A percentile compares a stretch with the other conserved stretches of the same genome.
These are phyloP conservation scores for Pomatostomus ruficeps DNA, from an alignment of 2,113 vertebrate species.

Conservation along the genomic window DNA sequence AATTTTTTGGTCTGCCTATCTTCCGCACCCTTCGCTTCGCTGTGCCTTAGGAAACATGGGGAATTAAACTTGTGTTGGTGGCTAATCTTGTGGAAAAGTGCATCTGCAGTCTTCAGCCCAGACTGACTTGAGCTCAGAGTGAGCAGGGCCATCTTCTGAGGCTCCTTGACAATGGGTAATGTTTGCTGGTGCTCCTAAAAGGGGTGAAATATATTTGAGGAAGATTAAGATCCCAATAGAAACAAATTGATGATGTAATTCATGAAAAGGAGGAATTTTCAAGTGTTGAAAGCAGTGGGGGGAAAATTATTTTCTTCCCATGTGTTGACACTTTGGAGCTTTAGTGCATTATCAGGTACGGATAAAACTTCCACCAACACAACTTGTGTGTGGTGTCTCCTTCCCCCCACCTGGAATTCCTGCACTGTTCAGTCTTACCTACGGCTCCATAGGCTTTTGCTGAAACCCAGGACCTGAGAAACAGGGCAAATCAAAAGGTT, in stretches of 20 bases:
- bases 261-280: neutral
- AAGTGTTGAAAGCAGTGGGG: neutral
- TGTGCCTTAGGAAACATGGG: neutral
- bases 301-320: neutral
- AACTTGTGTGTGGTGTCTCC: fast-evolving
- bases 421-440: neutral
- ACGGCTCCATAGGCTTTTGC: neutral
- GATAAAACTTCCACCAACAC: neutral
- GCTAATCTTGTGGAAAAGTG: neutral
- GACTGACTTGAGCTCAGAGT: neutral
- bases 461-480: neutral
- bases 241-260: neutral
- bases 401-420: neutral
- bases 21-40: neutral
- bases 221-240: neutral
- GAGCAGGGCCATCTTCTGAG: neutral
- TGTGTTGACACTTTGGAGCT: neutral
- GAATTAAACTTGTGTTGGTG: neutral
- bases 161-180: neutral
- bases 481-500: neutral
- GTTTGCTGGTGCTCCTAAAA: neutral
- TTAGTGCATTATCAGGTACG: neutral
- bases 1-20: neutral
- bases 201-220: neutral
- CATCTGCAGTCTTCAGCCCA: neutral